Conservation (phyloP, 2,888 invertebrate species). For the Epistrophe grossulariae region DNA sequence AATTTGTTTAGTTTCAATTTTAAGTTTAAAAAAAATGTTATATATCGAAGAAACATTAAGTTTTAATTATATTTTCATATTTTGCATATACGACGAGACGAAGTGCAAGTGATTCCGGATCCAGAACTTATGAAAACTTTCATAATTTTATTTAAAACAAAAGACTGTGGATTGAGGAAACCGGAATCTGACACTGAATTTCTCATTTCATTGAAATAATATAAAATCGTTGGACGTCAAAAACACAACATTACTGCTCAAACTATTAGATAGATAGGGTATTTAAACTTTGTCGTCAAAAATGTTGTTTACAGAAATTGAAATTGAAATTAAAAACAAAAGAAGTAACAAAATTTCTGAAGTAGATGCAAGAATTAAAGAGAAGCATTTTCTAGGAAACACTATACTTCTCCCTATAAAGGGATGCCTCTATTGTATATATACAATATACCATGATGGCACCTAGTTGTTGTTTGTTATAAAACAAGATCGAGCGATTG, state of each 20-base stretch:
- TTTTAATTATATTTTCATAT: too few relatives aligned
- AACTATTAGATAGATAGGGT: not conserved
- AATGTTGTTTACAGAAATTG: conserved; percentile 30
- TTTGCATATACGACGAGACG: too few relatives aligned
- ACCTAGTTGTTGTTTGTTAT: conserved; percentile 25
- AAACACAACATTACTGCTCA: not conserved
- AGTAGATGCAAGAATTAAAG: not conserved
- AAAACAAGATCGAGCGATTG: conserved; percentile 57
- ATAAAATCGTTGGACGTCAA: not conserved
- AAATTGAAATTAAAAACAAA: not conserved
- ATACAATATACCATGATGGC: not conserved
- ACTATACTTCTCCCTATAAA: not conserved
- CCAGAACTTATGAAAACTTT: too few relatives aligned
- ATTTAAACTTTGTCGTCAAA: conserved; percentile 24
- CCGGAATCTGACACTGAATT: too few relatives aligned
- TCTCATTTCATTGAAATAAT: too few relatives aligned
- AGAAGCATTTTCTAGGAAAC: not conserved
- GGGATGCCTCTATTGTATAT: not conserved
- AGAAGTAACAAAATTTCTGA: not conserved
- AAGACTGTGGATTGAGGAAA: too few relatives aligned
- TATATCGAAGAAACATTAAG: too few relatives aligned
- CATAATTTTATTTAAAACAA: too few relatives aligned
- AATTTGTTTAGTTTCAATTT: too few relatives aligned
- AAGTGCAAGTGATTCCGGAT: too few relatives aligned
- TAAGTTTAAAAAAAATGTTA: too few relatives aligned